Percentiles rank a stretch among this genome's conserved stretches.
Evolutionary conservation across 2,113 vertebrate genomes (phyloP).

Genomic region (Mixornis gularis): DNA sequence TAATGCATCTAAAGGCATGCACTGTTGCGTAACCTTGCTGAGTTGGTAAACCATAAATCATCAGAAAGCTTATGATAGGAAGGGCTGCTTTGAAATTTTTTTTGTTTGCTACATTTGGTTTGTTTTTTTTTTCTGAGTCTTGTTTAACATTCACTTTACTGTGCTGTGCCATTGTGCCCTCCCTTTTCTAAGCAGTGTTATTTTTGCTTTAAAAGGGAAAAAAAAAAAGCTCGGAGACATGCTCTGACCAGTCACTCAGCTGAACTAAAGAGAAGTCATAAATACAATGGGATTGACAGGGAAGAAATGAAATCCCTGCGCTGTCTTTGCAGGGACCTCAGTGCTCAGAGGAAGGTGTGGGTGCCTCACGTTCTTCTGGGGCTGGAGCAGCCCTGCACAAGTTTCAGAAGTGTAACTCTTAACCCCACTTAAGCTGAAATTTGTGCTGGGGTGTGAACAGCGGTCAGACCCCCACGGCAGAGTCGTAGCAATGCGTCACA

Average conservation of each 20-base stretch:
- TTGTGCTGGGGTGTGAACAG: background rate
- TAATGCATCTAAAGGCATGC: constrained; percentile 86
- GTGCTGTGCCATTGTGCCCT: background rate
- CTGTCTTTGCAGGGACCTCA: constrained; percentile 7
- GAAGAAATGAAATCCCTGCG: constrained; percentile 30
- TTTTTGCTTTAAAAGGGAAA: constrained; percentile 31
- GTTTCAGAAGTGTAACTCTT: background rate
- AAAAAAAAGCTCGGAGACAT: background rate
- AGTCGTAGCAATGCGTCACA: background rate
- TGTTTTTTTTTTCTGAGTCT: background rate
- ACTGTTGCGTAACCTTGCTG: constrained; percentile 82
- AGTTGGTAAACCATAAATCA: constrained; percentile 84
- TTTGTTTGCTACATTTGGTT: constrained; percentile 64
- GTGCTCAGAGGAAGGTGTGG: background rate
- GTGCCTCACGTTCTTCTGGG: background rate
- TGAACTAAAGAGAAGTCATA: constrained; percentile 23
- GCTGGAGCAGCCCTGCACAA: background rate
- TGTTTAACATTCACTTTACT: constrained; percentile 19
- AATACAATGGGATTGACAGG: constrained; percentile 53
- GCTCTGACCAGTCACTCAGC: constrained; percentile 61
- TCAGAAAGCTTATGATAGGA: constrained; percentile 75
- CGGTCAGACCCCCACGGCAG: background rate
- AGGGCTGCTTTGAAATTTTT: constrained; percentile 61
- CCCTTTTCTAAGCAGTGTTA: constrained; percentile 8
- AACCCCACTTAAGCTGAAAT: background rate